These are phyloP conservation scores for Streptopelia turtur DNA, from an alignment of 2,797 vertebrate species.

Conservation along the genomic window DNA sequence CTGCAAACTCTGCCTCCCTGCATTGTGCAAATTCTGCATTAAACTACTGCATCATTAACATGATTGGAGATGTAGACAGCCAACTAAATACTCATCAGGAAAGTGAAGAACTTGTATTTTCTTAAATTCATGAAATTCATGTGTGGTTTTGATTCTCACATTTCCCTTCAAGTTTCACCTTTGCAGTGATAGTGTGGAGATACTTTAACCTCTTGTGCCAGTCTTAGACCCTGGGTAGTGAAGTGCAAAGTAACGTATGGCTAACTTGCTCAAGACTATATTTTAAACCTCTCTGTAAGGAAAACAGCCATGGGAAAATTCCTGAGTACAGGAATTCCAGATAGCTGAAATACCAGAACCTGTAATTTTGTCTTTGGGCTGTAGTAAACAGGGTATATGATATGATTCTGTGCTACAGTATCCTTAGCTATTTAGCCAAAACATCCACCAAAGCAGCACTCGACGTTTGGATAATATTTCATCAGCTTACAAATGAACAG, in stretches of 20 bases:
- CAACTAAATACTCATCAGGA: neutral
- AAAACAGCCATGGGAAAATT: conserved; percentile 67
- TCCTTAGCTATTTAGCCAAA: conserved; percentile 66
- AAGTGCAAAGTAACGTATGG: neutral
- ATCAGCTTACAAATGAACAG: conserved; percentile 62
- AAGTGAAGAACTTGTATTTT: neutral
- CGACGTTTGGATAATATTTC: conserved; percentile 48
- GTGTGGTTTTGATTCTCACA: neutral
- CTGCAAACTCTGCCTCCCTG: neutral
- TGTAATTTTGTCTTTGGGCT: conserved; percentile 61
- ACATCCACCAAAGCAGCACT: conserved; percentile 52
- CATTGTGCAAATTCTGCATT: neutral
- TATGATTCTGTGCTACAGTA: conserved; percentile 47
- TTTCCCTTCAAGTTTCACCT: neutral
- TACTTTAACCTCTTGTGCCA: neutral
- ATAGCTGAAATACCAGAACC: conserved; percentile 60
- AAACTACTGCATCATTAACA: neutral
- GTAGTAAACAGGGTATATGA: conserved; percentile 52
- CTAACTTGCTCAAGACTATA: neutral
- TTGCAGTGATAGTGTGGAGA: neutral
- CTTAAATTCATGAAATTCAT: neutral
- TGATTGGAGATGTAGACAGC: neutral
- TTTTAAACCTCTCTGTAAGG: conserved; percentile 4
- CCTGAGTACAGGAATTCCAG: conserved; percentile 31
- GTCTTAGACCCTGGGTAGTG: neutral